phyloP scores from a whole-genome alignment of 2,113 vertebrate species.

The Macrotus californicus region DNA sequence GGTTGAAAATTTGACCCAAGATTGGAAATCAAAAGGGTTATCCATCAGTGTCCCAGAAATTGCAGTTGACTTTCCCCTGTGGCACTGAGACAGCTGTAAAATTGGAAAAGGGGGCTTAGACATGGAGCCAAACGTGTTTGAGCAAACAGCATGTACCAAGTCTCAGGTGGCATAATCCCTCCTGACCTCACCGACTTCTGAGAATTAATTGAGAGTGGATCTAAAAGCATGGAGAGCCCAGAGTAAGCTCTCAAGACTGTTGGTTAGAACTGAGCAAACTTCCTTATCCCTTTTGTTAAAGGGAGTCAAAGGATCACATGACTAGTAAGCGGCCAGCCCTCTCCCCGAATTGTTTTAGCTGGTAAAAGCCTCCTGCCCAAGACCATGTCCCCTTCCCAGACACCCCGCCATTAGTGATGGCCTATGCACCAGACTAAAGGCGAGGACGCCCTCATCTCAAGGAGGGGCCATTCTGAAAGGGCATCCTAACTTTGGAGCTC shows the following conservation, averaged over 20 bases:
- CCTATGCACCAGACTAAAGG: neutral
- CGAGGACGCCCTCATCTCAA: no score
- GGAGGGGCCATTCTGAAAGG: neutral
- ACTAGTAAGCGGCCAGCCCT: neutral
- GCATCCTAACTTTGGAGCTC: neutral
- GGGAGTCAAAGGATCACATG: neutral
- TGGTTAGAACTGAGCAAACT: neutral
- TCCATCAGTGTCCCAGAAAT: neutral
- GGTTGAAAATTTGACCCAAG: neutral
- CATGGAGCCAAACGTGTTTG: neutral
- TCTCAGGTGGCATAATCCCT: neutral
- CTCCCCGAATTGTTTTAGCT: neutral
- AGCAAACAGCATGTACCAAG: neutral
- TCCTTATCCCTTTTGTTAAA: neutral
- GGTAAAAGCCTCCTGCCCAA: neutral
- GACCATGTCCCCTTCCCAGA: neutral
- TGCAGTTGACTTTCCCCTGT: neutral
- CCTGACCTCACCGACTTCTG: neutral
- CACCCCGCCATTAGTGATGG: neutral
- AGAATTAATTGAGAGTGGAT: neutral
- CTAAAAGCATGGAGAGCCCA: neutral
- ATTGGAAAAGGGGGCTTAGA: neutral
- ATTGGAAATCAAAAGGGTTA: neutral
- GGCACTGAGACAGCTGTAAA: neutral
- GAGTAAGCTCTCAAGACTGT: neutral